Conservation (phyloP, 2,113 vertebrate species). For the Malurus elegans region DNA sequence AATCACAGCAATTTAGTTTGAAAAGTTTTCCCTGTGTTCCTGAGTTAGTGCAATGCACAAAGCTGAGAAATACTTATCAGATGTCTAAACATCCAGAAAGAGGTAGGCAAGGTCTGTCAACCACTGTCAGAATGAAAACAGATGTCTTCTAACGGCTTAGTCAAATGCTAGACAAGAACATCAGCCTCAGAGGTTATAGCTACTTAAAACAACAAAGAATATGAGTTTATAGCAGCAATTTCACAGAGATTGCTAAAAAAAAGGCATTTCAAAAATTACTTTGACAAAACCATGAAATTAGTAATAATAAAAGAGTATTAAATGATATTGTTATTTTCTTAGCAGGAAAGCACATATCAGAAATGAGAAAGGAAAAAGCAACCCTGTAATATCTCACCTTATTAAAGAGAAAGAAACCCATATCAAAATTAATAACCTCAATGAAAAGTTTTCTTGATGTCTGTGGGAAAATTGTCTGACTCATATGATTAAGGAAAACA, state of each 20-base stretch:
- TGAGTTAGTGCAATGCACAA: not conserved
- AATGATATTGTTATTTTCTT: not conserved
- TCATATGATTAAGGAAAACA: not conserved
- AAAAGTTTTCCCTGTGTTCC: constrained; percentile 33
- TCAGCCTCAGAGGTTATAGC: not conserved
- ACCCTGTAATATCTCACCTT: not conserved
- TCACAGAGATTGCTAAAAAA: not conserved
- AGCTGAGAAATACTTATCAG: not conserved
- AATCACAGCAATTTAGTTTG: not conserved
- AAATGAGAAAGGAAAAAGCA: not conserved
- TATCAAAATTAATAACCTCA: not conserved
- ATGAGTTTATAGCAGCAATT: not conserved
- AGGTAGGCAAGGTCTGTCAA: not conserved
- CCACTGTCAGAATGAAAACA: not conserved
- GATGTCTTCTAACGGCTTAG: not conserved
- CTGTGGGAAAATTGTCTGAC: not conserved
- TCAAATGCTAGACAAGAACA: not conserved
- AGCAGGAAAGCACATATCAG: not conserved
- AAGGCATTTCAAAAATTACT: not conserved
- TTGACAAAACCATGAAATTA: not conserved
- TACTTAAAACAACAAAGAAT: not conserved
- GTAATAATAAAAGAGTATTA: not conserved
- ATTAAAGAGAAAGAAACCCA: not conserved
- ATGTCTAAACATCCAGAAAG: not conserved
- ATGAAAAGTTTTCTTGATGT: not conserved